These are phyloP conservation scores for Drosophila rhopaloa DNA, from an alignment of 1,140 invertebrate genomes.

Conservation along the genomic window DNA sequence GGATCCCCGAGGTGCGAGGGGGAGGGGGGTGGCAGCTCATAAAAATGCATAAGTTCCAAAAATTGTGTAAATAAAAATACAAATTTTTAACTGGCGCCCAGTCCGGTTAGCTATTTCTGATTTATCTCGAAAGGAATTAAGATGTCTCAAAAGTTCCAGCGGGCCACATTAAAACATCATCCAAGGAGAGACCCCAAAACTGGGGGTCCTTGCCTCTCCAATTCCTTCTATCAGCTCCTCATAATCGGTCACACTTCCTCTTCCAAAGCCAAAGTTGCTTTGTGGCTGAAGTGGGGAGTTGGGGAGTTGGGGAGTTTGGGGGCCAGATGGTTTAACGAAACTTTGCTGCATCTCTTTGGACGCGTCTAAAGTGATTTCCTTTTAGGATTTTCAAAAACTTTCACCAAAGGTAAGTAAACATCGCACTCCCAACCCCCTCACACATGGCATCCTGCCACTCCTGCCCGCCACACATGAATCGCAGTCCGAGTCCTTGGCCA, in stretches of 20 bases:
- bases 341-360: conserved; percentile 70
- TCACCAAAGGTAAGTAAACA: conserved; percentile 79
- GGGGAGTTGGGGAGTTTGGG: background rate
- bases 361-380: conserved; percentile 80
- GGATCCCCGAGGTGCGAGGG: background rate
- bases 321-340: conserved; percentile 38
- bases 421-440: conserved; percentile 19
- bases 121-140: conserved; percentile 80
- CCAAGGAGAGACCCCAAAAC: conserved; percentile 10
- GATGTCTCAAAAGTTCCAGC: conserved; percentile 78
- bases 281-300: conserved; percentile 17
- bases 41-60: conserved; percentile 72
- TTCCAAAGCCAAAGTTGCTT: background rate
- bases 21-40: conserved; percentile 39
- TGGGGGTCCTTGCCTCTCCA: background rate
- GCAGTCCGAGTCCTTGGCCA: conserved; percentile 33
- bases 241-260: conserved; percentile 74
- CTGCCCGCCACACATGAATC: conserved; percentile 29
- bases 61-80: conserved; percentile 72
- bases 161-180: conserved; percentile 62
- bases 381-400: conserved; percentile 82
- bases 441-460: conserved; percentile 9
- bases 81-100: conserved; percentile 48
- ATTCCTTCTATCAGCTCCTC: conserved; percentile 50
- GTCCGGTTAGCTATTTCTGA: conserved; percentile 47